phyloP scores from a whole-genome alignment of 2,797 vertebrate species.

The Gambelia wislizenii region DNA sequence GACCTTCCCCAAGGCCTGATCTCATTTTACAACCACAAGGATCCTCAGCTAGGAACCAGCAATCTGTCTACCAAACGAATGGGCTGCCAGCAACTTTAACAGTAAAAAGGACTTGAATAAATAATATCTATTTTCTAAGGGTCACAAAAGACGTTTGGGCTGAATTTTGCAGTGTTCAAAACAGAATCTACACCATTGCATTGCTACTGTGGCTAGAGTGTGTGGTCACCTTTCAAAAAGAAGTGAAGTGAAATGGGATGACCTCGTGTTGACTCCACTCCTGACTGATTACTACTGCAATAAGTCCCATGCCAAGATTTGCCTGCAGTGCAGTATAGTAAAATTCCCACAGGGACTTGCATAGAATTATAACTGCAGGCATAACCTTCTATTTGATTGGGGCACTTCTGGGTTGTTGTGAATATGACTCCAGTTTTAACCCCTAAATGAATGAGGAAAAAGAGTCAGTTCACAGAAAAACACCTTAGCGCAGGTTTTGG shows the following conservation, averaged over 20 bases:
- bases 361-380: slow-evolving; percentile 1
- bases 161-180: background rate
- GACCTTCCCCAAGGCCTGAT: background rate
- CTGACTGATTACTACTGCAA: slow-evolving; percentile 16
- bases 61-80: background rate
- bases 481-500: background rate
- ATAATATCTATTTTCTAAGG: slow-evolving; percentile 12
- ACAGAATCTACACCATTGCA: background rate
- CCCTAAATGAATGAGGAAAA: background rate
- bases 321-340: background rate
- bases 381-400: slow-evolving; percentile 6
- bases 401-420: background rate
- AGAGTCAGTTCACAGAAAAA: background rate
- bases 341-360: slow-evolving; percentile 12
- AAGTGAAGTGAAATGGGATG: background rate
- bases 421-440: background rate
- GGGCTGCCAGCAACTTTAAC: background rate
- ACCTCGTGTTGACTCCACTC: background rate
- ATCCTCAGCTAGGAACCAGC: background rate
- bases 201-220: background rate
- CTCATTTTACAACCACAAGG: background rate
- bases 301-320: background rate
- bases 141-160: background rate
- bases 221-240: slow-evolving; percentile 7
- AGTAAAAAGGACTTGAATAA: background rate